phyloP scores from a whole-genome alignment of 2,797 vertebrate species.

The Florisuga fusca region DNA sequence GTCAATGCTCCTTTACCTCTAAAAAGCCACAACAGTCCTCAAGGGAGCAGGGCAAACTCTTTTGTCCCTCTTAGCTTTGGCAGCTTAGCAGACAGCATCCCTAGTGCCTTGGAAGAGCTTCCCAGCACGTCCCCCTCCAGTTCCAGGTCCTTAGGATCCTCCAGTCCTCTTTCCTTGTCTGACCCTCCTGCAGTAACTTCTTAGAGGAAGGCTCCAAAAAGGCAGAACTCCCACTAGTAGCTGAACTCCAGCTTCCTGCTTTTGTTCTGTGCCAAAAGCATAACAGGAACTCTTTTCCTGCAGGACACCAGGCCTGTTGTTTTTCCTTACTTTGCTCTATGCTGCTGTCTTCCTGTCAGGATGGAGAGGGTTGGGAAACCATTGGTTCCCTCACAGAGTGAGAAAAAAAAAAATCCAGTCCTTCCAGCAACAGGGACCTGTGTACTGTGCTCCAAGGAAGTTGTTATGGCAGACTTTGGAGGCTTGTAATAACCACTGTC shows the following conservation, averaged over 20 bases:
- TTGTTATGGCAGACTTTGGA: not conserved
- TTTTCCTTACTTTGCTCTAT: not conserved
- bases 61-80: not conserved
- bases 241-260: conserved; percentile 31
- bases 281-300: not conserved
- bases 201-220: not conserved
- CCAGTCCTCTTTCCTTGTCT: not conserved
- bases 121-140: not conserved
- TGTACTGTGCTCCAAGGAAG: not conserved
- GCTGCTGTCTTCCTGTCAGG: not conserved
- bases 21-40: not conserved
- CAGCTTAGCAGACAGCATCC: not conserved
- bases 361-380: not conserved
- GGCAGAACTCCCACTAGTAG: not conserved
- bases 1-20: not conserved
- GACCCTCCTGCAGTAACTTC: not conserved
- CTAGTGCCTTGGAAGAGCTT: not conserved
- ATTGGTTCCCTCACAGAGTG: not conserved
- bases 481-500: not conserved
- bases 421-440: not conserved
- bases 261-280: conserved; percentile 12
- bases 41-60: not conserved
- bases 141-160: not conserved
- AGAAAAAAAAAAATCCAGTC: not conserved
- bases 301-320: not conserved